These are phyloP conservation scores for Parasteatoda tepidariorum DNA, from an alignment of 1,140 invertebrate species.

Conservation along the genomic window DNA sequence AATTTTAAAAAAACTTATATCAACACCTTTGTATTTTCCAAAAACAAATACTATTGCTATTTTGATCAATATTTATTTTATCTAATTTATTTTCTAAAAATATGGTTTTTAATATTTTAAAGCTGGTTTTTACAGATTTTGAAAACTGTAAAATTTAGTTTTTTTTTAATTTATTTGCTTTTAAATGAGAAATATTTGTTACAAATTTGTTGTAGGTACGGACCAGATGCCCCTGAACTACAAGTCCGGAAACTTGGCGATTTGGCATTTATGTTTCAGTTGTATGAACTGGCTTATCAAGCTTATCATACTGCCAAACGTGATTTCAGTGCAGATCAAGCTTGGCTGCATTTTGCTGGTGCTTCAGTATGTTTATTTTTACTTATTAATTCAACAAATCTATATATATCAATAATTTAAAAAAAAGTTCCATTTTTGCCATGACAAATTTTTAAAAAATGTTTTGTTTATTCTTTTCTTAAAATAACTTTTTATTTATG, in stretches of 20 bases:
- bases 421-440: background rate
- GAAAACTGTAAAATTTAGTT: too few relatives aligned
- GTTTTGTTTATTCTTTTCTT: background rate
- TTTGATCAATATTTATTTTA: too few relatives aligned
- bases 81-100: too few relatives aligned
- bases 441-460: background rate
- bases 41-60: too few relatives aligned
- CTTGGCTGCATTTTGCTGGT: constrained; percentile 96
- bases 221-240: constrained; percentile 89
- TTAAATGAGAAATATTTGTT: too few relatives aligned
- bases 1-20: too few relatives aligned
- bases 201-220: constrained; percentile 77
- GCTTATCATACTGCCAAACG: constrained; percentile 95
- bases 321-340: constrained; percentile 95
- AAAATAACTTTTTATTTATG: too few relatives aligned
- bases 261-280: constrained; percentile 95
- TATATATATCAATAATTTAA: background rate
- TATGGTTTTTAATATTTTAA: too few relatives aligned
- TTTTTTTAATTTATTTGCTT: background rate
- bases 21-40: too few relatives aligned
- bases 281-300: constrained; percentile 92
- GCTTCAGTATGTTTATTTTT: constrained; percentile 70
- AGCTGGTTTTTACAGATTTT: too few relatives aligned
- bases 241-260: constrained; percentile 93
- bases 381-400: background rate